A percentile compares a stretch with the other conserved stretches of the same genome.
These are phyloP conservation scores for Thalassarche chlororhynchos DNA, from an alignment of 2,113 vertebrate species.

Conservation along the genomic window DNA sequence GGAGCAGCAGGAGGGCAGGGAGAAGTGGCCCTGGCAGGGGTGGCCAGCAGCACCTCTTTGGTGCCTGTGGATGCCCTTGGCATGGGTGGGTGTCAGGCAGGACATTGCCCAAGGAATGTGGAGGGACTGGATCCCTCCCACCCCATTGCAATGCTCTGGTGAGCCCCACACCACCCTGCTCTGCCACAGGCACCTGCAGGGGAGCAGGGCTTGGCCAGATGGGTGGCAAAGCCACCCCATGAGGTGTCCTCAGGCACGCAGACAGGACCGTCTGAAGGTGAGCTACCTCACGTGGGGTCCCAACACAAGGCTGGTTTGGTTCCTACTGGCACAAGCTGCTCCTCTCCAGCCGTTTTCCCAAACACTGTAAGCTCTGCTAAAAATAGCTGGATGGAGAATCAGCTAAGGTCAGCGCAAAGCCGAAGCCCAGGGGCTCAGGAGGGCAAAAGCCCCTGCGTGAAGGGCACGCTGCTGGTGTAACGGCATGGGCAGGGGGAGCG, in stretches of 20 bases:
- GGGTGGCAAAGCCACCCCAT: not conserved
- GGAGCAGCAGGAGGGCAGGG: not conserved
- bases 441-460: not conserved
- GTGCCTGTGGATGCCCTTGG: not conserved
- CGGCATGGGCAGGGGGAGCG: not conserved
- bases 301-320: not conserved
- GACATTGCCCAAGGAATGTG: not conserved
- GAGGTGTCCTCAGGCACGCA: not conserved
- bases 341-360: not conserved
- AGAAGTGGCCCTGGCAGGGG: not conserved
- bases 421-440: not conserved
- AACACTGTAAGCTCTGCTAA: not conserved
- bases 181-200: not conserved
- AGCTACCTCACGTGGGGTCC: not conserved
- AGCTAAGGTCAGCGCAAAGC: not conserved
- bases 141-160: not conserved
- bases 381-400: not conserved
- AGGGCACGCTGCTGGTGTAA: not conserved
- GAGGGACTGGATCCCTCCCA: not conserved
- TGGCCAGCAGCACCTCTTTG: not conserved
- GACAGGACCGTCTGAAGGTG: fast-evolving
- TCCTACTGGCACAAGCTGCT: not conserved
- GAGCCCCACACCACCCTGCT: not conserved
- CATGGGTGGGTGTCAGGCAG: not conserved
- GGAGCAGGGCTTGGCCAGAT: not conserved